phyloP scores from a whole-genome alignment of 2,113 vertebrate species.

The Pseudorectes ferrugineus region DNA sequence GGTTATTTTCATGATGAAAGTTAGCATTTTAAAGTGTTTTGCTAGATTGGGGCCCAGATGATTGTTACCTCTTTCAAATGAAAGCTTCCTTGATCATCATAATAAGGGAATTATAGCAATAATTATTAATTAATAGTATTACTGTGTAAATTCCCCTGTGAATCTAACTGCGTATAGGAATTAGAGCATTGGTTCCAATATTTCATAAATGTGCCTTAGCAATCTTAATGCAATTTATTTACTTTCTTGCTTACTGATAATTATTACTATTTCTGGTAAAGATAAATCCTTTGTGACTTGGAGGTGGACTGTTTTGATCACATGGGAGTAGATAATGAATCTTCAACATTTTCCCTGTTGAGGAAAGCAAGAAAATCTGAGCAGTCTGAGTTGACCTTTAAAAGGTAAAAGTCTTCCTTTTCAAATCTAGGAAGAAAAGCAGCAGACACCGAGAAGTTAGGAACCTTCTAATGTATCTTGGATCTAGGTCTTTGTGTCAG shows the following conservation, averaged over 20 bases:
- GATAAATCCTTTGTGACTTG: background rate
- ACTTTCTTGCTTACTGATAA: background rate
- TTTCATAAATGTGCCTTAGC: background rate
- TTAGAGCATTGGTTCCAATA: background rate
- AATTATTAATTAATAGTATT: slow-evolving; percentile 39
- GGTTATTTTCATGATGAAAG: slow-evolving; percentile 18
- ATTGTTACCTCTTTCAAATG: slow-evolving; percentile 18
- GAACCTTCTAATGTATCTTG: background rate
- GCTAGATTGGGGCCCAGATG: background rate
- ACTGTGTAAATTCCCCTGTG: background rate
- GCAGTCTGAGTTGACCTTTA: background rate
- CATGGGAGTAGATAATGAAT: background rate
- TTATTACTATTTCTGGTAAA: background rate
- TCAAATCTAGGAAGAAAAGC: background rate
- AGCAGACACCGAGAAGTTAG: background rate
- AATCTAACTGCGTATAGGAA: background rate
- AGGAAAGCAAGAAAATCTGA: background rate
- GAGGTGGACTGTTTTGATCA: background rate
- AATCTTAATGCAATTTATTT: background rate
- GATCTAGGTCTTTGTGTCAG: background rate
- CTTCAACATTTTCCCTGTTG: background rate
- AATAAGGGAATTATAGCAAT: slow-evolving; percentile 11
- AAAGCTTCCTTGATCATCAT: slow-evolving; percentile 13
- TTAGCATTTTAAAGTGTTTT: slow-evolving; percentile 33
- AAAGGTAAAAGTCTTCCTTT: background rate